Evolutionary conservation across 1,140 invertebrate species (phyloP).

Genomic region (Caenorhabditis tropicalis): DNA sequence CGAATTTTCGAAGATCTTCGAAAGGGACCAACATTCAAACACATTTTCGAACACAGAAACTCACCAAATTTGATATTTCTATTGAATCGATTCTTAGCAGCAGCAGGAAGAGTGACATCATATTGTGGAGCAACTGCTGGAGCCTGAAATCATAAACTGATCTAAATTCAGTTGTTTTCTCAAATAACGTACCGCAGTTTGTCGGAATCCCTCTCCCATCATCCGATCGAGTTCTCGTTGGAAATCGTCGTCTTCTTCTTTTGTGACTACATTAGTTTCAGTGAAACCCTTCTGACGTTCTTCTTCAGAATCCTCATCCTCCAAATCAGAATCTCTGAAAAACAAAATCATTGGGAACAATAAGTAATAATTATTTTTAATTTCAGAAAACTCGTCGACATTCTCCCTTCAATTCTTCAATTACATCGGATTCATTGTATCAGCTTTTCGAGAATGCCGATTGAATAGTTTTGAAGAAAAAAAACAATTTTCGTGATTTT

Average conservation of each 20-base stretch:
- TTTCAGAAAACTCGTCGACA: neutral
- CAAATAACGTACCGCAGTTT: neutral
- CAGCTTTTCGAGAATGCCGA: too few relatives aligned
- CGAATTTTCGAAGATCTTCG: constrained; percentile 8
- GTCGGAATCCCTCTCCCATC: constrained; percentile 41
- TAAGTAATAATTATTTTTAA: neutral
- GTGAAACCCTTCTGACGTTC: neutral
- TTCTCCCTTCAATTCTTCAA: neutral
- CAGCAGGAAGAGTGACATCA: constrained; percentile 42
- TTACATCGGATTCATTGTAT: too few relatives aligned
- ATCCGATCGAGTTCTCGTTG: constrained; percentile 41
- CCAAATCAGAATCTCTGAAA: constrained; percentile 2
- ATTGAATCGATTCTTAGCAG: neutral
- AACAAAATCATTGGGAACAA: neutral
- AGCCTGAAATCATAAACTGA: neutral
- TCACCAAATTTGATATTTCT: constrained; percentile 44
- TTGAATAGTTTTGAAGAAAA: neutral
- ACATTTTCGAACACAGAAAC: too few relatives aligned
- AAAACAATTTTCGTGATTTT: neutral
- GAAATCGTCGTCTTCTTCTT: constrained; percentile 44
- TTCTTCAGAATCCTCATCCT: neutral
- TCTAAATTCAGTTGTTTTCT: neutral
- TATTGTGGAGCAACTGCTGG: neutral
- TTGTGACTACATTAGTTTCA: neutral
- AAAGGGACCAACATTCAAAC: too few relatives aligned